Evolutionary conservation across 1,140 invertebrate species (phyloP), one percentile per base, ranked within the genome.

Genomic region (Drosophila lacertosa): DNA sequence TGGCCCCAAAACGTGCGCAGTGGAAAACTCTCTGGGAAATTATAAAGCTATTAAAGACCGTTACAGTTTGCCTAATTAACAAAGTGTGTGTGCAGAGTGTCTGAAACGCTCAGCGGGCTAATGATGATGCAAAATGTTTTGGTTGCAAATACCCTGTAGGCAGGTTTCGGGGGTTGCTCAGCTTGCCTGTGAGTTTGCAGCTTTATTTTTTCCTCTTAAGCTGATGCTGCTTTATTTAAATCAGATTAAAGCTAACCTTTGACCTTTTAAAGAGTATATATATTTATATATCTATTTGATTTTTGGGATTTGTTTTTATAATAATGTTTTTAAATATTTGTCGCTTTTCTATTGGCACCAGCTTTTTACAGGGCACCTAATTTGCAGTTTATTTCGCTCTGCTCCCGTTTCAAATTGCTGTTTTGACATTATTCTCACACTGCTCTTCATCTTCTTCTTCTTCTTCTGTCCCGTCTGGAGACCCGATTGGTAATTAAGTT

Each of bases 401-500:
- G 9, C 10, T 4, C 0, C 4, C 6, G 32, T 13, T 47, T 57
- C n/a, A 48, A 33, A 48, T 48, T 13, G 40, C 54, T 54, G 26
- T 40, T 39, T 54, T 63, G 48, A 62, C 48, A 54, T 40, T 48
- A 9, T 15, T 10, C 26, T 26, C 4, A 13, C 6, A 4, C 10
- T 24, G 10, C 18, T 33, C 13, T 35, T 40, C 11, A 2, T 2
- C 20, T 18, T 54, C n/a, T 33, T 5, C 40, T 51, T 37, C 16
- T 33, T 15, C 39, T 47, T 26, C 35, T 32, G 4, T 7, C 44
- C 9, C 9, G 45, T 35, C 18, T 47, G 58, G 50, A n/a, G 47
- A 64, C 18, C 42, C 48, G 60, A 73, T 77, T 77, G 65, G 80
- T 88, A 88, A 88, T 86, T 88, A 86, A 60, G 77, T 80, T 74